Conservation (phyloP, 2,888 invertebrate genomes). For the Mythimna vitellina region DNA sequence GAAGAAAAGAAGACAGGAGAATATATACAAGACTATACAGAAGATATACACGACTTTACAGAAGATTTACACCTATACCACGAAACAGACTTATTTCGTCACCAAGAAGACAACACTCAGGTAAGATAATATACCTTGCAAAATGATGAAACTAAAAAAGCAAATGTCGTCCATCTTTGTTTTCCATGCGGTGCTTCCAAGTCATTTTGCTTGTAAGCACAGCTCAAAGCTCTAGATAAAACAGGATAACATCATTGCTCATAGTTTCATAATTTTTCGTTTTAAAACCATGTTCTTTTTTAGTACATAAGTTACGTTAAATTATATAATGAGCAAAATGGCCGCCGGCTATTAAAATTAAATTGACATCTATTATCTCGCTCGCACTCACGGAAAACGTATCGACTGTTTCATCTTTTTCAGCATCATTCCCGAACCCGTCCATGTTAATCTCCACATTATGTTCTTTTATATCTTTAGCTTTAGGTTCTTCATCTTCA, state of each 20-base stretch:
- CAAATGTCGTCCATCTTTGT: slow-evolving; percentile 16
- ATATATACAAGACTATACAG: slow-evolving; percentile 59
- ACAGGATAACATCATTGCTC: background rate
- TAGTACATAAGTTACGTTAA: slow-evolving; percentile 14
- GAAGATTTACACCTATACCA: slow-evolving; percentile 45
- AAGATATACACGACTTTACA: slow-evolving; percentile 59
- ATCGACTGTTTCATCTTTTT: slow-evolving; percentile 65
- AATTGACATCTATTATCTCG: slow-evolving; percentile 77
- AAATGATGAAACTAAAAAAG: slow-evolving; percentile 9
- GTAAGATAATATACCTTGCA: slow-evolving; percentile 50
- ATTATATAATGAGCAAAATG: slow-evolving; percentile 57
- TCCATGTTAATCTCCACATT: slow-evolving; percentile 10
- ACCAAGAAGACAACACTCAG: slow-evolving; percentile 50
- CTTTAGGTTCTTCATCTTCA: background rate
- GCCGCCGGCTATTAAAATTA: slow-evolving; percentile 69
- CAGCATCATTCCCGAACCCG: slow-evolving; percentile 45
- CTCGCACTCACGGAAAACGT: slow-evolving; percentile 75
- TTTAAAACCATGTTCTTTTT: slow-evolving; percentile 11
- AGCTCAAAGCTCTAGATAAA: background rate
- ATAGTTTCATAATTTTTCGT: background rate
- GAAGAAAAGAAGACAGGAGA: slow-evolving; percentile 60
- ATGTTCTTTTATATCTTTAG: slow-evolving; percentile 20
- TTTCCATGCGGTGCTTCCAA: slow-evolving; percentile 19
- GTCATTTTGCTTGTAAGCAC: background rate
- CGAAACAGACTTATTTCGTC: slow-evolving; percentile 41